phyloP scores from a whole-genome alignment of 2,797 vertebrate genomes.

The Naso thynnoides region DNA sequence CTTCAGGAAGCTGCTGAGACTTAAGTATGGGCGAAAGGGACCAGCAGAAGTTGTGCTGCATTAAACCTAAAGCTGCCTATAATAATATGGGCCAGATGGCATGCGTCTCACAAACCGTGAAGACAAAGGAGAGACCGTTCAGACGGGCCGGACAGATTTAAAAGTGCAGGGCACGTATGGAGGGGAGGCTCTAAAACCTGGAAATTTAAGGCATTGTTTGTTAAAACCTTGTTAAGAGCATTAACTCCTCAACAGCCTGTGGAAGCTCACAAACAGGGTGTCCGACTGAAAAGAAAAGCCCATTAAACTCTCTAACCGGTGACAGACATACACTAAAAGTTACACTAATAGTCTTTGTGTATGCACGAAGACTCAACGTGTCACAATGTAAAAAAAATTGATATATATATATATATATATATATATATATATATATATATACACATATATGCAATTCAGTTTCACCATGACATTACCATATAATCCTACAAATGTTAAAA shows the following conservation, averaged over 20 bases:
- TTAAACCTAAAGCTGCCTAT: constrained; percentile 58
- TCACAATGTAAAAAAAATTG: too few species aligned
- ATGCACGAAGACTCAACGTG: too few species aligned
- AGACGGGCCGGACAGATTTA: constrained; percentile 75
- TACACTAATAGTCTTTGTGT: not conserved
- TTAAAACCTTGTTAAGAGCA: constrained; percentile 66
- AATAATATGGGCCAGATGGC: constrained; percentile 80
- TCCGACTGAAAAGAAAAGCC: constrained; percentile 1
- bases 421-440: too few species aligned
- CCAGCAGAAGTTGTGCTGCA: constrained; percentile 29
- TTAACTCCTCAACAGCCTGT: constrained; percentile 47
- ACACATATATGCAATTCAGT: not conserved
- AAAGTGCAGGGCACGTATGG: constrained; percentile 50
- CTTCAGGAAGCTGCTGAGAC: not conserved
- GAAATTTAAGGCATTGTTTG: constrained; percentile 60
- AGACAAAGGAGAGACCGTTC: constrained; percentile 74
- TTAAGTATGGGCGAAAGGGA: constrained; percentile 51
- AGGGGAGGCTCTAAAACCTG: constrained; percentile 45
- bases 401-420: too few species aligned
- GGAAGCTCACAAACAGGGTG: not conserved
- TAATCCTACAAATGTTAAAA: not conserved
- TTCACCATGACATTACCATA: not conserved
- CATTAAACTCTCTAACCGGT: not conserved
- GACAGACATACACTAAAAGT: not conserved
- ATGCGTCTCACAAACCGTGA: constrained; percentile 54